These are phyloP conservation scores for Nomada ruficornis DNA, from an alignment of 2,888 invertebrate genomes.

Conservation along the genomic window DNA sequence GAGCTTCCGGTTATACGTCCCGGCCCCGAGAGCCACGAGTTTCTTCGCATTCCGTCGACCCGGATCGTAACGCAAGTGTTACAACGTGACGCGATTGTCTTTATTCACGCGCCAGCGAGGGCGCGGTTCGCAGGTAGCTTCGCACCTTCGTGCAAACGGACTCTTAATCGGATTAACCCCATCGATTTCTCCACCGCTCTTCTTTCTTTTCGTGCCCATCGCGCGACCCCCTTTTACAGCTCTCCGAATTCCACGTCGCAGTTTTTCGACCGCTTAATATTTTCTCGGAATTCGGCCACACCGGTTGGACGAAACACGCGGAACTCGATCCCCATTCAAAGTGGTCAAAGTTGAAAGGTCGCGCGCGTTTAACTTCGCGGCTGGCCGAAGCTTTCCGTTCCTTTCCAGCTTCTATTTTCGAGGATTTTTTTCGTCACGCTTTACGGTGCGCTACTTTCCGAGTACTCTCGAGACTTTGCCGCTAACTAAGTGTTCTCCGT, in stretches of 20 bases:
- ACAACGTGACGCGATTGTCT: slow-evolving; percentile 15
- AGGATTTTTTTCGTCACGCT: slow-evolving; percentile 53
- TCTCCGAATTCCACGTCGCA: neutral
- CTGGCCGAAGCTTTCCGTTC: slow-evolving; percentile 8
- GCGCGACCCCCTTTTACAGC: slow-evolving; percentile 8
- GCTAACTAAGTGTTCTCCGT: slow-evolving; percentile 68
- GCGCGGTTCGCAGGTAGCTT: slow-evolving; percentile 41
- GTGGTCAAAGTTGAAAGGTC: slow-evolving; percentile 7
- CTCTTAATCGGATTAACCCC: slow-evolving; percentile 76
- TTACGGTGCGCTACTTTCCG: slow-evolving; percentile 60
- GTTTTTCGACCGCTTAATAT: neutral
- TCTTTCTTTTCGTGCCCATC: slow-evolving; percentile 10
- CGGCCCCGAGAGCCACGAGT: slow-evolving; percentile 4
- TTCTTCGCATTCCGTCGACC: slow-evolving; percentile 7
- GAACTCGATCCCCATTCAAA: neutral
- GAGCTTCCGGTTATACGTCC: slow-evolving; percentile 25
- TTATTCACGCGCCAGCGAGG: slow-evolving; percentile 32
- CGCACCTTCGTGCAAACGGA: slow-evolving; percentile 50
- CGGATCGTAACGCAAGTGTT: neutral
- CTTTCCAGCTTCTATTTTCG: slow-evolving; percentile 35
- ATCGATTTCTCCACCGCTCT: slow-evolving; percentile 69
- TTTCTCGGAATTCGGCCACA: neutral
- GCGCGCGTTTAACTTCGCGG: slow-evolving; percentile 13
- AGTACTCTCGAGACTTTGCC: slow-evolving; percentile 60
- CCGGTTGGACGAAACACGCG: neutral